A percentile compares a stretch with the other conserved stretches of the same genome.
These are phyloP conservation scores for Arge pagana DNA, from an alignment of 2,888 invertebrate species.

Conservation along the genomic window DNA sequence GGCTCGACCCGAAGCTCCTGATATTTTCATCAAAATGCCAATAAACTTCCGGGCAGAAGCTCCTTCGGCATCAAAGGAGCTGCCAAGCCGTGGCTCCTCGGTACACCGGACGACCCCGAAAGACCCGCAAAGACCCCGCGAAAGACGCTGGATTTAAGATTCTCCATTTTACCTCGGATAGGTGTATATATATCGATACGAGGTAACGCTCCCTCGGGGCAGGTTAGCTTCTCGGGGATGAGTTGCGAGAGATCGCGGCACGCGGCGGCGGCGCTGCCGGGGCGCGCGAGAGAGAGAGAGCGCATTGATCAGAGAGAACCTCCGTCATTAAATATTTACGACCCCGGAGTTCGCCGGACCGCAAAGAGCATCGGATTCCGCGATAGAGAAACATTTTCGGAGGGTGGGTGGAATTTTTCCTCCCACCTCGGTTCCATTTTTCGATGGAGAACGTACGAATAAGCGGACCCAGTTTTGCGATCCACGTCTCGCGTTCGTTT, in stretches of 20 bases:
- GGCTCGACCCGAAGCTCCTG: slow-evolving; percentile 14
- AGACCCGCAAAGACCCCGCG: slow-evolving; percentile 12
- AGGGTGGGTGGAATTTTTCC: too few species aligned
- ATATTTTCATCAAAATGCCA: slow-evolving; percentile 40
- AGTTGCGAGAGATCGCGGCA: slow-evolving; percentile 10
- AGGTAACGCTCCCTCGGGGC: slow-evolving; percentile 11
- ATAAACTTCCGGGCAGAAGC: slow-evolving; percentile 37
- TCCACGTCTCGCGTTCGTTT: too few species aligned
- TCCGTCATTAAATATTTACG: slow-evolving; percentile 36
- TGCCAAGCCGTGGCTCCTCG: slow-evolving; percentile 15
- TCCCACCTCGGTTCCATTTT: too few species aligned
- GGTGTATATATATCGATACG: slow-evolving; percentile 16
- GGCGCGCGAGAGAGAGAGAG: slow-evolving; percentile 8
- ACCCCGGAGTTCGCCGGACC: slow-evolving; percentile 27
- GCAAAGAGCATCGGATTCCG: slow-evolving; percentile 3
- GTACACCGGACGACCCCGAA: slow-evolving; percentile 13
- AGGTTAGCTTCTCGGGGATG: slow-evolving; percentile 17
- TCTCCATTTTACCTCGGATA: slow-evolving; percentile 22
- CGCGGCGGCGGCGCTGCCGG: slow-evolving; percentile 14
- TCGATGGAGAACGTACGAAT: too few species aligned
- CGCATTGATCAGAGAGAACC: slow-evolving; percentile 26
- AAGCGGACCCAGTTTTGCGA: too few species aligned
- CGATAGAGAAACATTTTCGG: too few species aligned
- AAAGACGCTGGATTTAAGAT: slow-evolving; percentile 17
- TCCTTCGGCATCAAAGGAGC: slow-evolving; percentile 27